A percentile compares a stretch with the other conserved stretches of the same genome.
These are phyloP conservation scores for Danaus plexippus DNA, from an alignment of 1,140 invertebrate species.

Conservation along the genomic window DNA sequence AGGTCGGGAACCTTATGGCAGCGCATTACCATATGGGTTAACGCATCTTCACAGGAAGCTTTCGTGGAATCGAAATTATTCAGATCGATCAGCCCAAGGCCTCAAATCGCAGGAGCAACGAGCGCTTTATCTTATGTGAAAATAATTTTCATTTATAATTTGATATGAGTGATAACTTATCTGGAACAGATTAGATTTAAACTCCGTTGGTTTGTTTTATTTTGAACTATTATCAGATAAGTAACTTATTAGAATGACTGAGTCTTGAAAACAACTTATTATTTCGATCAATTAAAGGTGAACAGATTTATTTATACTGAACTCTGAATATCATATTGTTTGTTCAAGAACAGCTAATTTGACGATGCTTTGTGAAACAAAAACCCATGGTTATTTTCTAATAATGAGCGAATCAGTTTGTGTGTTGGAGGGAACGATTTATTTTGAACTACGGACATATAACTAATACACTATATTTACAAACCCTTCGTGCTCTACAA, in stretches of 20 bases:
- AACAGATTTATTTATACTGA: too few species aligned
- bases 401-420: neutral
- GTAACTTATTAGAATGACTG: too few species aligned
- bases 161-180: slow-evolving; percentile 28
- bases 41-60: slow-evolving; percentile 20
- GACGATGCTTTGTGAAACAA: too few species aligned
- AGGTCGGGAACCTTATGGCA: slow-evolving; percentile 50
- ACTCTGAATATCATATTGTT: too few species aligned
- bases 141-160: slow-evolving; percentile 17
- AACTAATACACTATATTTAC: slow-evolving; percentile 15
- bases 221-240: slow-evolving; percentile 1
- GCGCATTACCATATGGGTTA: slow-evolving; percentile 28
- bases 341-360: too few species aligned
- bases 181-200: slow-evolving; percentile 30
- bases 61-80: slow-evolving; percentile 14
- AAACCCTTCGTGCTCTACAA: slow-evolving; percentile 14
- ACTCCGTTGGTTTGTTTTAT: slow-evolving; percentile 26
- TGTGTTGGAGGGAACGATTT: neutral
- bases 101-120: neutral
- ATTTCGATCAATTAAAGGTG: too few species aligned
- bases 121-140: slow-evolving; percentile 6
- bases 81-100: neutral
- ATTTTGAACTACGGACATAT: too few species aligned
- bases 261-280: too few species aligned
- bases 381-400: too few species aligned